Conservation (phyloP, 2,888 invertebrate genomes). For the Trachelus stipa region DNA sequence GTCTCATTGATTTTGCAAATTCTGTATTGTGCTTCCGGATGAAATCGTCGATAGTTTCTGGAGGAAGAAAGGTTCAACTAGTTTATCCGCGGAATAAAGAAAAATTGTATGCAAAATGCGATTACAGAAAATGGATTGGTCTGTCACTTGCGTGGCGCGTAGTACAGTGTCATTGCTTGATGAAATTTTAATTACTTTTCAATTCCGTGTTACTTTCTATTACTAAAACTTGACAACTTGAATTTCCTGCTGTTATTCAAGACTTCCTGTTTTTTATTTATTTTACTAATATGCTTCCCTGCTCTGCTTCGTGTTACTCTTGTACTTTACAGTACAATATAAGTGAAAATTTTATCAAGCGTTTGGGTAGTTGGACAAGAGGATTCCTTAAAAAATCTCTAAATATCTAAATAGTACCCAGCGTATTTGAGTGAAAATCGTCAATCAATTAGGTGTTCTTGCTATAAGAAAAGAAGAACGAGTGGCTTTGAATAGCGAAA, state of each 20-base stretch:
- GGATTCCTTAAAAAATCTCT: background rate
- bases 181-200: constrained; percentile 56
- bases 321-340: background rate
- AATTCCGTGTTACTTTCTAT: constrained; percentile 42
- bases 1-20: too few relatives aligned
- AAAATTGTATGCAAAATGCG: background rate
- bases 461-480: background rate
- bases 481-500: background rate
- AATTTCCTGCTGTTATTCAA: constrained; percentile 34
- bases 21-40: background rate
- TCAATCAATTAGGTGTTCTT: background rate
- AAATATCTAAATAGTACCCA: background rate
- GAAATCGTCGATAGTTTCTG: background rate
- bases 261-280: background rate
- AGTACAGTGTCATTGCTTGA: constrained; percentile 30
- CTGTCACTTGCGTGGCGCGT: background rate
- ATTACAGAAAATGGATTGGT: background rate
- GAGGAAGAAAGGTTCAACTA: background rate
- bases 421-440: background rate
- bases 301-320: background rate
- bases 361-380: background rate
- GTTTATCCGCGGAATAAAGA: background rate
- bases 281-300: background rate
- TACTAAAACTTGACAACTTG: background rate
- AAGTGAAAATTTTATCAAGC: background rate